Base-by-base conservation (phyloP, 2,888 invertebrate species). In the Meta bourneti region DNA sequence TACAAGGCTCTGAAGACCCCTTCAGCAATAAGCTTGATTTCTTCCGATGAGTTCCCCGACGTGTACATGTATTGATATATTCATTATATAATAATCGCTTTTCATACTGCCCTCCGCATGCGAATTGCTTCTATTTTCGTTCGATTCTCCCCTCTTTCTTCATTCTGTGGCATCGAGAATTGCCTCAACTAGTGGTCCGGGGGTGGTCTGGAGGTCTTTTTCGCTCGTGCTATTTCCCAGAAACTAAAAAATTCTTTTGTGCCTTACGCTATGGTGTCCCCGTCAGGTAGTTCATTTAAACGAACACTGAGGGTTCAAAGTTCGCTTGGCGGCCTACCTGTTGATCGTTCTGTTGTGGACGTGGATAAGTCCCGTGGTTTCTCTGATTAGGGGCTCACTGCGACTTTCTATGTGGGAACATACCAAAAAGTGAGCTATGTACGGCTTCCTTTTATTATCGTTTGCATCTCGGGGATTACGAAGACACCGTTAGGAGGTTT, bases 371-470 rank as follows among this genome's bases (percentile, higher is more conserved):
- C 88, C 88, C 54, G 71, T 80, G 79, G 61, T 82, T 75, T 89
- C 61, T 20, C 80, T 89, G 89, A 89, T 89, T 89, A 89, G 75
- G 77, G 51, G 19, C 77, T 61, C 69, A 49, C 70, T 19, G 86
- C 13, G 75, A 49, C 72, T 72, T 82, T 82, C 16, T 88, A 34
- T 70, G 88, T 52, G 80, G 88, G 80, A 74, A 88, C 80, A 61
- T 69, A 75, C 71, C 81, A 70, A 82, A 89, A 89, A 89, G 54
- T 89, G 89, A 89, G 89, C 89, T 89, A 89, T 89, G 85, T 52
- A 34, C 20, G 6, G 77, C 34, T 34, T 72, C 48, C 34, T 71
- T 87, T 86, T 79, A 87, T 87, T 87, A 72, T 87, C 70, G 49
- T 69, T 52, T 70, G 48, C 48, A 20, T 79, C 51, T 16, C 19